phyloP scores from a whole-genome alignment of 2,113 vertebrate genomes.

The Microcebus tavaratra region DNA sequence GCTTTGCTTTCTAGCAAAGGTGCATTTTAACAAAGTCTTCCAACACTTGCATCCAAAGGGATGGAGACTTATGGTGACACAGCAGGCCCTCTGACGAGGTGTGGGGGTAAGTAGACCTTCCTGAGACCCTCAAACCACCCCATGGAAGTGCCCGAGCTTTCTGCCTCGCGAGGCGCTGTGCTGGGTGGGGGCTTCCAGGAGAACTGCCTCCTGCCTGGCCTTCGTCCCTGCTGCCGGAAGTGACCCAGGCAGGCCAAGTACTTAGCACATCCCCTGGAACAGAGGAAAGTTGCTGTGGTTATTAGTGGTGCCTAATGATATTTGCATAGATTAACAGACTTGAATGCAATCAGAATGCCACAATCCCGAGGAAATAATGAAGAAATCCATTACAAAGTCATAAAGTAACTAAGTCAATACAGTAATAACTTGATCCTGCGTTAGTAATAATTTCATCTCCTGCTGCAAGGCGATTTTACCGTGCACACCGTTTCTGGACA shows the following conservation, averaged over 20 bases:
- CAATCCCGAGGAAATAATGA: slow-evolving; percentile 87
- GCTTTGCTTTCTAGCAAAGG: neutral
- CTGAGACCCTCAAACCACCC: neutral
- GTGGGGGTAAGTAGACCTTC: neutral
- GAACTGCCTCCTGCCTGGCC: neutral
- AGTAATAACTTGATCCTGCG: slow-evolving; percentile 87
- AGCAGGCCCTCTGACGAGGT: neutral
- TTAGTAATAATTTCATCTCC: slow-evolving; percentile 88
- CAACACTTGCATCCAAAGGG: neutral
- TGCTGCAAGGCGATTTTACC: slow-evolving; percentile 85
- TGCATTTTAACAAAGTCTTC: neutral
- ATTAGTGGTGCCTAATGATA: slow-evolving; percentile 87
- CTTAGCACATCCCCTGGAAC: slow-evolving; percentile 80
- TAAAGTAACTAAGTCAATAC: slow-evolving; percentile 90
- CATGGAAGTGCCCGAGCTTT: neutral
- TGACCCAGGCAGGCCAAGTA: slow-evolving; percentile 54
- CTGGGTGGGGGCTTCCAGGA: neutral
- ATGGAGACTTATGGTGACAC: neutral
- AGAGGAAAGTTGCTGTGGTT: slow-evolving; percentile 81
- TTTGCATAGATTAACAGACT: slow-evolving; percentile 89
- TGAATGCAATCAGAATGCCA: slow-evolving; percentile 88
- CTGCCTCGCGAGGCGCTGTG: neutral
- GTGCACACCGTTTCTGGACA: slow-evolving; percentile 82
- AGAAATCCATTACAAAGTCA: slow-evolving; percentile 88
- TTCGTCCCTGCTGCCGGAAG: neutral